These are phyloP conservation scores for Leptobrachium leishanense DNA, from an alignment of 2,113 vertebrate species.

Conservation along the genomic window DNA sequence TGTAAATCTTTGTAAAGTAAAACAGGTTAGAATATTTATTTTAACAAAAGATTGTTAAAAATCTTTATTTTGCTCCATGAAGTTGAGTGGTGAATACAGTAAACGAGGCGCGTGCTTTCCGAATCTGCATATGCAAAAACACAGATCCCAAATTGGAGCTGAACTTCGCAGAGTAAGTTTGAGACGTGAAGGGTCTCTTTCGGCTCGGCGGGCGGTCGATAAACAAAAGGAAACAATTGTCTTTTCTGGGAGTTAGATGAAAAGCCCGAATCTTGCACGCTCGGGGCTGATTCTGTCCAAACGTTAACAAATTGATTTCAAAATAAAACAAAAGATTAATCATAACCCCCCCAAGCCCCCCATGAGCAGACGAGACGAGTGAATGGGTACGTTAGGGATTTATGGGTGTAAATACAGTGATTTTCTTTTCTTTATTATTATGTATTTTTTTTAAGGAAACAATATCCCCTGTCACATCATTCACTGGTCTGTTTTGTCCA, in stretches of 20 bases:
- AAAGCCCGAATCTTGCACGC: conserved; percentile 14
- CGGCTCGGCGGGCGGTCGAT: conserved; percentile 27
- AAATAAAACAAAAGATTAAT: conserved; percentile 31
- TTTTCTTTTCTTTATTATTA: background rate
- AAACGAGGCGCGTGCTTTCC: background rate
- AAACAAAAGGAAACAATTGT: conserved; percentile 25
- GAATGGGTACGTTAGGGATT: conserved; percentile 9
- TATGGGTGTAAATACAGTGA: background rate
- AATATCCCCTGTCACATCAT: background rate
- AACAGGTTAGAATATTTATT: too few species aligned
- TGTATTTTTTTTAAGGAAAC: background rate
- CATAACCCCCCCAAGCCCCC: background rate
- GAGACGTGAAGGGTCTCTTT: conserved; percentile 9
- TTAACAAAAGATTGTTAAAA: too few species aligned
- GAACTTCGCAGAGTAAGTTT: conserved; percentile 14
- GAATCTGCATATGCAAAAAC: background rate
- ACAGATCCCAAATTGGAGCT: background rate
- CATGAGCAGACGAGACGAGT: background rate
- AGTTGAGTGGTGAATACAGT: too few species aligned
- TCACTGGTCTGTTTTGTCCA: conserved; percentile 13
- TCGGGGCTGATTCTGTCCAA: conserved; percentile 22
- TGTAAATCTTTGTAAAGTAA: too few species aligned
- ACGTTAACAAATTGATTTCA: conserved; percentile 24
- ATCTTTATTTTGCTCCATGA: too few species aligned
- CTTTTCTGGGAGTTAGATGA: conserved; percentile 32